Evolutionary conservation across 2,888 invertebrate genomes (phyloP).

Genomic region (Brassicogethes aeneus): DNA sequence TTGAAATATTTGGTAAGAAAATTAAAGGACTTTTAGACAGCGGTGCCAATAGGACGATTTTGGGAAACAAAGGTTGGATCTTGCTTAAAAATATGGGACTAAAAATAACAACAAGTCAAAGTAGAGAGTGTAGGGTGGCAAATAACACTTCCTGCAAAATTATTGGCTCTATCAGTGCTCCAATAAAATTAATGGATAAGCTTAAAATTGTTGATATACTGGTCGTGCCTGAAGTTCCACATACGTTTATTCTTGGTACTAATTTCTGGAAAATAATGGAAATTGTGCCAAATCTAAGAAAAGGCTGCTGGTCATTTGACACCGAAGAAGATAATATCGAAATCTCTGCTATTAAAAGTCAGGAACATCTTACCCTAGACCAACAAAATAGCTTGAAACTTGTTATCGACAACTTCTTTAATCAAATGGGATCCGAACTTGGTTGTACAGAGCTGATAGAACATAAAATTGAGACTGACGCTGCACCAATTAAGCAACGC

Average conservation of each 20-base stretch:
- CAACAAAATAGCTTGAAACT: not conserved
- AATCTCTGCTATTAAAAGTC: conserved; percentile 3
- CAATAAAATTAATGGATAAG: not conserved
- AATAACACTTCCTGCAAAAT: conserved; percentile 2
- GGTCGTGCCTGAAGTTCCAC: not conserved
- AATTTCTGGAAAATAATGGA: not conserved
- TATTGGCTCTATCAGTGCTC: not conserved
- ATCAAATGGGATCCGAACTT: not conserved
- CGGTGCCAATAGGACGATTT: conserved; percentile 4
- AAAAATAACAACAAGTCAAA: not conserved
- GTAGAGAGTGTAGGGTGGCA: conserved; percentile 3
- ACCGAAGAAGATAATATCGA: not conserved
- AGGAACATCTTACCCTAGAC: conserved; percentile 1
- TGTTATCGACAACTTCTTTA: conserved; percentile 1
- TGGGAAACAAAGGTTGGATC: conserved; percentile 3
- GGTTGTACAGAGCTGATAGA: not conserved
- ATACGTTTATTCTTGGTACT: not conserved
- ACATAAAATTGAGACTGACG: not conserved
- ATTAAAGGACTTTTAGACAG: conserved; percentile 6
- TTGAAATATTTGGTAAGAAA: conserved; percentile 5
- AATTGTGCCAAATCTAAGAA: not conserved
- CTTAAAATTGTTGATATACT: not conserved
- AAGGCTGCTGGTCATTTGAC: conserved; percentile 6
- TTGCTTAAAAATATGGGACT: conserved; percentile 1
- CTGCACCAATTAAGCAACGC: not conserved